These are phyloP conservation scores for Paramuricea clavata DNA, from an alignment of 92 coral and sea anemone species.

Conservation along the genomic window DNA sequence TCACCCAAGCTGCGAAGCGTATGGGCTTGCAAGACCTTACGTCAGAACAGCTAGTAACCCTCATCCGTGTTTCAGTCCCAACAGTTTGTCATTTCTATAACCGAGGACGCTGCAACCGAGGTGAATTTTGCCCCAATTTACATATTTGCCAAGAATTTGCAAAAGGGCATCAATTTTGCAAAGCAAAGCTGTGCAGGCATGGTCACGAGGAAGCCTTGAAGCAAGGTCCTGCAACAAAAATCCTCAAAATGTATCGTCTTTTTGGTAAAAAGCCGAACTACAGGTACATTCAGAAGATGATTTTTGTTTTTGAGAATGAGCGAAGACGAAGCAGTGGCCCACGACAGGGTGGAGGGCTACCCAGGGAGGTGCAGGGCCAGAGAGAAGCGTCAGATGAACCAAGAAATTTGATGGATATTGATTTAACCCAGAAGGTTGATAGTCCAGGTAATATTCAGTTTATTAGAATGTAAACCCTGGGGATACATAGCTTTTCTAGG, in stretches of 20 bases:
- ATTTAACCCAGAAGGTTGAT: not conserved
- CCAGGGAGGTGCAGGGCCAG: not conserved
- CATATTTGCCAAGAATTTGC: slow-evolving; percentile 82
- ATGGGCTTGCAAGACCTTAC: slow-evolving; percentile 53
- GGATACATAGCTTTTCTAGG: not conserved
- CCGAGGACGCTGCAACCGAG: slow-evolving; percentile 34
- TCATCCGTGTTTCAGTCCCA: slow-evolving; percentile 57
- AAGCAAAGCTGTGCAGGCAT: slow-evolving; percentile 56
- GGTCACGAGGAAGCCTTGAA: slow-evolving; percentile 69
- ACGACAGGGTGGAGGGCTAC: no score
- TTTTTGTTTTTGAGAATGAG: slow-evolving; percentile 51
- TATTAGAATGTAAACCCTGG: not conserved
- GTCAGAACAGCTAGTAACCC: slow-evolving; percentile 67
- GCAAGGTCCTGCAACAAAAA: slow-evolving; percentile 43
- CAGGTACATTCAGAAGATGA: slow-evolving; percentile 51
- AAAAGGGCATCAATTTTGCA: slow-evolving; percentile 54
- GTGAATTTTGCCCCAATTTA: slow-evolving; percentile 45
- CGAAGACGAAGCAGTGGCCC: slow-evolving; percentile 27
- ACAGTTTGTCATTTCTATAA: slow-evolving; percentile 40
- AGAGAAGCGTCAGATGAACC: not conserved
- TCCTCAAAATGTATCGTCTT: slow-evolving; percentile 67
- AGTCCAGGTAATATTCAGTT: not conserved
- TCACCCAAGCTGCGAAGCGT: slow-evolving; percentile 56
- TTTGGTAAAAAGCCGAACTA: slow-evolving; percentile 41
- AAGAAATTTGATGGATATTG: slow-evolving; percentile 8